phyloP scores from a whole-genome alignment of 2,113 vertebrate species.

The Chionis minor region DNA sequence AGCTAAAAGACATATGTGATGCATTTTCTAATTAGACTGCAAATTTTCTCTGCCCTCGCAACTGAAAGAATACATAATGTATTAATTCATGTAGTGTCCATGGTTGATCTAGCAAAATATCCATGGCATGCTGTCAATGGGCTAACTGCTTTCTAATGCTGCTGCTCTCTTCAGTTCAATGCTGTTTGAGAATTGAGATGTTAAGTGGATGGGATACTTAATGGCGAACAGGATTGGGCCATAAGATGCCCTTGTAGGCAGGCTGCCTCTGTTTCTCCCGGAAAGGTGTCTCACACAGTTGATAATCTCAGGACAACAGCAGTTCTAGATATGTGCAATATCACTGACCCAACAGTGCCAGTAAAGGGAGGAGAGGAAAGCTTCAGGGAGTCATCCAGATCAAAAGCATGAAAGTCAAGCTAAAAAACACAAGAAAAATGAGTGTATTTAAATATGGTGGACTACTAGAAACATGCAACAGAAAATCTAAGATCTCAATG shows the following conservation, averaged over 20 bases:
- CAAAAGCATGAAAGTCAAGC: background rate
- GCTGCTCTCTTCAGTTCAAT: background rate
- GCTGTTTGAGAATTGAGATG: background rate
- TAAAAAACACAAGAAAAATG: background rate
- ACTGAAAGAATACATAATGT: background rate
- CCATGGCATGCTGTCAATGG: background rate
- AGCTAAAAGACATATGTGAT: background rate
- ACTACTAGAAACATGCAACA: background rate
- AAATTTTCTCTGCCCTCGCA: background rate
- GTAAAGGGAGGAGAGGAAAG: background rate
- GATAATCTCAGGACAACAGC: background rate
- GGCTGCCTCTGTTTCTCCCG: background rate
- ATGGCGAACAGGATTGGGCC: fast-evolving
- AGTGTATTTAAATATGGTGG: background rate
- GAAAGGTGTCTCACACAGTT: background rate
- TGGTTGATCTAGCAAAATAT: background rate
- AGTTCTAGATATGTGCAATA: background rate
- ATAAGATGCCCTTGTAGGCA: background rate
- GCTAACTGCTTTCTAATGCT: background rate
- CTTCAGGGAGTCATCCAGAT: background rate
- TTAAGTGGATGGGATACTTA: background rate
- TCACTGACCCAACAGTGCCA: background rate
- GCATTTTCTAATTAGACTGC: background rate
- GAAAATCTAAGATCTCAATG: background rate
- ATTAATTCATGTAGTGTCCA: background rate